Evolutionary conservation across 2,888 invertebrate species (phyloP).

Genomic region (Pseudeuparius sepicola): DNA sequence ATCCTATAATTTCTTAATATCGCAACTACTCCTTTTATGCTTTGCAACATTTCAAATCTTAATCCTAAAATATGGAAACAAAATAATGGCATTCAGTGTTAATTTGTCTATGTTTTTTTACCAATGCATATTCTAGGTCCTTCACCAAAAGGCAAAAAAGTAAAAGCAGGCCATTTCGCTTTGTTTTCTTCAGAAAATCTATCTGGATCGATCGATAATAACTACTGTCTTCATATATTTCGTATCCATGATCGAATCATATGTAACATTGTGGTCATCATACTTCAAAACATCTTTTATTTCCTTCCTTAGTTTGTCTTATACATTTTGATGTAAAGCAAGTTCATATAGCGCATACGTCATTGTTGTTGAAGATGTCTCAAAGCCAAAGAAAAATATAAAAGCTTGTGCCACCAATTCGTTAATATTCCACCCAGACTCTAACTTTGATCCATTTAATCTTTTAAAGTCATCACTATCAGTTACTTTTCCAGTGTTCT

Average conservation of each 20-base stretch:
- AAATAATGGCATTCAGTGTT: too few species aligned
- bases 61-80: not conserved
- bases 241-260: not conserved
- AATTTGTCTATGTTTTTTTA: not conserved
- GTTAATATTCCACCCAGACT: too few species aligned
- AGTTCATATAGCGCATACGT: not conserved
- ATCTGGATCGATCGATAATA: constrained; percentile 1
- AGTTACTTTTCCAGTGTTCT: too few species aligned
- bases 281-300: not conserved
- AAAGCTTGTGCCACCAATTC: constrained; percentile 1
- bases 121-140: constrained; percentile 1
- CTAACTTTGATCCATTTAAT: too few species aligned
- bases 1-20: not conserved
- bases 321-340: not conserved
- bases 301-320: constrained; percentile 1
- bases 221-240: not conserved
- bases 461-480: too few species aligned
- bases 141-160: too few species aligned
- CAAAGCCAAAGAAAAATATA: not conserved
- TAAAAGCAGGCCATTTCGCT: not conserved
- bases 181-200: not conserved
- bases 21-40: not conserved
- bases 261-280: not conserved
- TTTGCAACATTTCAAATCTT: not conserved
- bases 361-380: not conserved